Base-by-base conservation (phyloP, 2,797 vertebrate species). In the Clangula hyemalis region DNA sequence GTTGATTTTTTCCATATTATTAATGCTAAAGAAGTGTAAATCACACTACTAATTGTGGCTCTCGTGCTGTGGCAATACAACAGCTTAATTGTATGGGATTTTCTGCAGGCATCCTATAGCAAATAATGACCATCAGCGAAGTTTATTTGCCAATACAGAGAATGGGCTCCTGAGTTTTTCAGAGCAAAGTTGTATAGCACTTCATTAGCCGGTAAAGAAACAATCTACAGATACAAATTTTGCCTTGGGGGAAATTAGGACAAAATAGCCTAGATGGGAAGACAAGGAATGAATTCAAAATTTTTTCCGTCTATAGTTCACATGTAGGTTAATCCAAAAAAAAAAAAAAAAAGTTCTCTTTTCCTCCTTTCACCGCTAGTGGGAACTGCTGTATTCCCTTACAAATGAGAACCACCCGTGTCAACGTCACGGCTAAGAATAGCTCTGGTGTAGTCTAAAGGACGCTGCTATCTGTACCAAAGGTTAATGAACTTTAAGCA, bases 401-500 rank as follows among this genome's bases (percentile, higher is more conserved):
- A 85, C 74, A 91, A 64, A 64, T n/a, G 87, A 66, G 77, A 93
- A 72, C 62, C 15, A 90, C 69, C 65, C 39, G 76, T 60, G 41
- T 17, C 39, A 82, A 94, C 39, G 49, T 85, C 90, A 90, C 19
- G 36, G 51, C 92, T 87, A 90, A 95, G 90, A 97, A 95, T 93
- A 95, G 96, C 91, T 76, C 68, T 87, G 84, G 77, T 90, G 80
- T 70, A 72, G 89, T 87, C 89, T 72, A 96, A 96, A 90, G 85
- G 91, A 93, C 82, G 76, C 85, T 87, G 85, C 87, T 95, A 89
- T 96, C 90, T 93, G 87, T 95, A 93, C 77, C 94, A 96, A 95
- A 98, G 96, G 94, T 96, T 95, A 97, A 96, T 74, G 90, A 97
- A 93, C 92, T 88, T 94, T 43, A 92, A 93, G 82, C 79, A 89